Percentiles rank a stretch among this genome's conserved stretches.
phyloP scores from a whole-genome alignment of 2,888 invertebrate genomes.

The Pollenia amentaria region DNA sequence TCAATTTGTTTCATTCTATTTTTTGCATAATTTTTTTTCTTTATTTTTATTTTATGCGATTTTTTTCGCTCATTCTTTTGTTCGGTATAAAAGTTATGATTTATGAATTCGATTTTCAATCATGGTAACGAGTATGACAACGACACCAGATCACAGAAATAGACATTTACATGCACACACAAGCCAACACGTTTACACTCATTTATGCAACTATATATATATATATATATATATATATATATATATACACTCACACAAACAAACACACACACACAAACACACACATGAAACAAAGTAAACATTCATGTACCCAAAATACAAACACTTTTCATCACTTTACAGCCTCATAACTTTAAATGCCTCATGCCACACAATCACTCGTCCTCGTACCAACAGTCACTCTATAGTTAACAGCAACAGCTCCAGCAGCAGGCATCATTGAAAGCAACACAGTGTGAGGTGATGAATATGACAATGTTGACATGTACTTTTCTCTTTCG shows the following conservation, averaged over 20 bases:
- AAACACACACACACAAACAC: background rate
- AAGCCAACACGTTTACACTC: background rate
- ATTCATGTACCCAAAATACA: slow-evolving; percentile 49
- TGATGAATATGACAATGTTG: slow-evolving; percentile 72
- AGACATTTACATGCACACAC: slow-evolving; percentile 33
- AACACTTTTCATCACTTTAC: slow-evolving; percentile 69
- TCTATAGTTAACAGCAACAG: slow-evolving; percentile 25
- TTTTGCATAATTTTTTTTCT: slow-evolving; percentile 9
- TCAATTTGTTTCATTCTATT: background rate
- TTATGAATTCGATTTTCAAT: slow-evolving; percentile 75
- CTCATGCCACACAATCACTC: slow-evolving; percentile 35
- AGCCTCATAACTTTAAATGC: slow-evolving; percentile 51
- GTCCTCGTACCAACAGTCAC: slow-evolving; percentile 10
- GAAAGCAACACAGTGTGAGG: slow-evolving; percentile 64
- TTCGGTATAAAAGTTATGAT: slow-evolving; percentile 68
- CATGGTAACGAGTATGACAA: slow-evolving; percentile 72
- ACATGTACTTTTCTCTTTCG: slow-evolving; percentile 59
- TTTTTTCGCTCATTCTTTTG: slow-evolving; percentile 47
- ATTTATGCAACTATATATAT: background rate
- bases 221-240: background rate
- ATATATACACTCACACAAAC: background rate
- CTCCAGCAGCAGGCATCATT: slow-evolving; percentile 6
- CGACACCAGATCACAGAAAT: slow-evolving; percentile 65
- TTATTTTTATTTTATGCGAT: background rate
- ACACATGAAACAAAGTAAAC: slow-evolving; percentile 35